Evolutionary conservation across 2,888 invertebrate genomes (phyloP), one percentile per base, ranked within the genome.

Genomic region (Leptothorax acervorum): DNA sequence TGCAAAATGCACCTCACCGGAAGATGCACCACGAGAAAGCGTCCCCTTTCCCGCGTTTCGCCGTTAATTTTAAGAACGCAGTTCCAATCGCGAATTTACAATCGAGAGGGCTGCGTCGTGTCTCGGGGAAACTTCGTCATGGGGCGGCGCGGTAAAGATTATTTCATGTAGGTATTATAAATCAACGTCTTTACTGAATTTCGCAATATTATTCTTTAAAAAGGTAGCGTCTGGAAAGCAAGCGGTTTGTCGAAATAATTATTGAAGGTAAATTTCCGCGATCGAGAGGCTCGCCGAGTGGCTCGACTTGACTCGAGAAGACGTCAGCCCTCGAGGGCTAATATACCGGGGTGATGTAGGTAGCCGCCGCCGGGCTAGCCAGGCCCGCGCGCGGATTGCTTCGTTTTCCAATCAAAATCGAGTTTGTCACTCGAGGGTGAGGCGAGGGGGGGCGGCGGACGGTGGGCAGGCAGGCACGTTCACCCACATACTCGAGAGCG

Each of bases 371-470:
- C 23, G 31, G 48, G 65, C 48, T 48, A 42, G 39, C 65, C 55
- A 12, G 15, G n/a, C 11, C 68, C 35, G 23, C 23, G 23, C 68
- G 60, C 60, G 60, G 73, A 73, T 79, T 73, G 79, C 79, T 79
- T 79, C 79, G 73, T 79, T 79, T 71, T 71, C 81, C 86, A 85
- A 93, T 93, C 90, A 93, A 93, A 93, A 91, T 88, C 88, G 88
- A 91, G 89, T 93, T 91, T 91, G 92, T 92, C 92, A 89, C 68
- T 78, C 81, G 81, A 82, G 83, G 66, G 88, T 70, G 86, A 73
- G 84, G 11, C n/a, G 51, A 45, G 81, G 83, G 82, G 82, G 79
- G 84, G 71, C 53, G 28, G 53, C 39, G 57, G 15, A 66, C 60
- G 42, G 76, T 39, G 71, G 81, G 68, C 62, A 68, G 42, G 76